Conservation (phyloP, 2,113 vertebrate genomes). For the Manacus vitellinus region DNA sequence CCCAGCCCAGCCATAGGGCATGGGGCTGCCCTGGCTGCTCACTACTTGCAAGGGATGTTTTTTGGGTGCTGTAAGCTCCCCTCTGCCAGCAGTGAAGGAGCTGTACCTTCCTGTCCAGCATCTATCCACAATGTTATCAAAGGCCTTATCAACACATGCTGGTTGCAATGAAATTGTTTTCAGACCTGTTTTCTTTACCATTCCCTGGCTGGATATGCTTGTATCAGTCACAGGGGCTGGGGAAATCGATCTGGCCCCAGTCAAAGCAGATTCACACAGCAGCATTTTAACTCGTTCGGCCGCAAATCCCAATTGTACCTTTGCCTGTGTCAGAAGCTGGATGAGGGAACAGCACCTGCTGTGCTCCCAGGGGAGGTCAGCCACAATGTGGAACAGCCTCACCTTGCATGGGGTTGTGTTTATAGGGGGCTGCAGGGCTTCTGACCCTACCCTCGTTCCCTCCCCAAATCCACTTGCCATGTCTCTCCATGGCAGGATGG, state of each 20-base stretch:
- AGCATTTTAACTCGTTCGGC: not conserved
- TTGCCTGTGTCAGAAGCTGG: not conserved
- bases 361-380: fast-evolving
- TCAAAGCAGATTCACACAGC: not conserved
- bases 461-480: not conserved
- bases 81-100: not conserved
- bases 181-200: conserved; percentile 28
- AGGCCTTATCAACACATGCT: not conserved
- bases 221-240: not conserved
- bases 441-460: not conserved
- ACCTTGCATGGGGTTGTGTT: not conserved
- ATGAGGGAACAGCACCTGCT: not conserved
- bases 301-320: not conserved
- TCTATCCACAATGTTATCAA: not conserved
- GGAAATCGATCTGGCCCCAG: not conserved
- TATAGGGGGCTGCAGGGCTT: not conserved
- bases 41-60: not conserved
- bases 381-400: not conserved
- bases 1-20: not conserved
- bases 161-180: conserved; percentile 22
- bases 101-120: not conserved
- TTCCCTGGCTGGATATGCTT: not conserved
- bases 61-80: not conserved
- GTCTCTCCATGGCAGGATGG: not conserved
- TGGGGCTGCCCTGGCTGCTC: not conserved